Conservation (phyloP, 30 jellyfish, hydroid and myxozoan species). For the Sanderia malayensis region DNA sequence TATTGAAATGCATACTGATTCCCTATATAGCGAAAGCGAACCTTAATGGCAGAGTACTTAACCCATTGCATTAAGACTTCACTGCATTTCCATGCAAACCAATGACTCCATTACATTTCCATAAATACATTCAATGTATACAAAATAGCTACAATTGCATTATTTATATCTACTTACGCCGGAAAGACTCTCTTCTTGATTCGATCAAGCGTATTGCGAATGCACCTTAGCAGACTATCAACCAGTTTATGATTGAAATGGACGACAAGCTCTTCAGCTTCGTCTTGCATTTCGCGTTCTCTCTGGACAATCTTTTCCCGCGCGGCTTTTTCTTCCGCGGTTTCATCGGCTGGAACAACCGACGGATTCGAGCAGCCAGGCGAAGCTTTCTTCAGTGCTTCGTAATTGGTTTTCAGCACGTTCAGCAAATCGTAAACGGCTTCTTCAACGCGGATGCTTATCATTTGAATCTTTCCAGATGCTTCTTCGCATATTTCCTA, state of each 20-base stretch:
- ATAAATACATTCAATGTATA: too few species aligned
- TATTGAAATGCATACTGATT: too few species aligned
- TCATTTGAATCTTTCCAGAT: conserved; percentile 56
- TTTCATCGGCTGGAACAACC: conserved; percentile 37
- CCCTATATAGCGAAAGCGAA: too few species aligned
- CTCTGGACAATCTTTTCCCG: conserved; percentile 51
- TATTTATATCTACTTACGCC: too few species aligned
- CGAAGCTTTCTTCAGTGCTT: conserved; percentile 34
- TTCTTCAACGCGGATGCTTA: conserved; percentile 70
- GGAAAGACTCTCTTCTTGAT: conserved; percentile 88
- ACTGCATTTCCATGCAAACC: too few species aligned
- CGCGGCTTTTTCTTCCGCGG: conserved; percentile 68
- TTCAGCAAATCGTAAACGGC: conserved; percentile 75
- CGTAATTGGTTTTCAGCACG: conserved; percentile 45
- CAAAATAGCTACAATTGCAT: too few species aligned
- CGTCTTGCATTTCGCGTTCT: conserved; percentile 84
- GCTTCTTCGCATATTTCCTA: conserved; percentile 71
- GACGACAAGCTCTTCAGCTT: conserved; percentile 67
- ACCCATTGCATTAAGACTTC: too few species aligned
- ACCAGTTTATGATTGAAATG: conserved; percentile 70
- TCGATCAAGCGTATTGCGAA: conserved; percentile 77
- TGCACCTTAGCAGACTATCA: conserved; percentile 77
- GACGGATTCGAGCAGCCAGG: conserved; percentile 31
- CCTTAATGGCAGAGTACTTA: too few species aligned
- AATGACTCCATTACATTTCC: too few species aligned